Evolutionary conservation across 1,140 invertebrate genomes (phyloP).

Genomic region (Zaprionus ornatus): DNA sequence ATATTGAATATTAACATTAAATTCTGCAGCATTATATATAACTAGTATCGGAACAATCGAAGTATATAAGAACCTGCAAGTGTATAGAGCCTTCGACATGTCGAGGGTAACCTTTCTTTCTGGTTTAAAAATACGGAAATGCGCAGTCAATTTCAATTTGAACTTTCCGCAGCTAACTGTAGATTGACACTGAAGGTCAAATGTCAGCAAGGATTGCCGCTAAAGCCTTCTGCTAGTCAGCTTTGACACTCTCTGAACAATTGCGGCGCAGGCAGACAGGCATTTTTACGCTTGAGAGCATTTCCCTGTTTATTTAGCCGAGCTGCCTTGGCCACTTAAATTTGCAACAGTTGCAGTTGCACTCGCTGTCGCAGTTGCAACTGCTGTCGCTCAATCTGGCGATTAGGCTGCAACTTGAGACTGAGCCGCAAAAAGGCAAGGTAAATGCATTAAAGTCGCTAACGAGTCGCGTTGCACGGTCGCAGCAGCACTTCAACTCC

Average conservation of each 20-base stretch:
- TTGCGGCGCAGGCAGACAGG: neutral
- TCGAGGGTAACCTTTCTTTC: no score
- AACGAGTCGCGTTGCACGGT: neutral
- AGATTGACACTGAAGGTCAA: neutral
- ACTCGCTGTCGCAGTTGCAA: neutral
- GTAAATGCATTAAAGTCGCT: constrained; percentile 9
- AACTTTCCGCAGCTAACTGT: no score
- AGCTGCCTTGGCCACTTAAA: neutral
- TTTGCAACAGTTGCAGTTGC: neutral
- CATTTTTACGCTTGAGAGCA: constrained; percentile 25
- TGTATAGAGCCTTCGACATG: no score
- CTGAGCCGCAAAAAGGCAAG: neutral
- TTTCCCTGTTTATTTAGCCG: constrained; percentile 7
- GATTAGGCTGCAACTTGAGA: neutral
- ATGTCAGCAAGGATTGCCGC: neutral
- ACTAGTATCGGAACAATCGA: no score
- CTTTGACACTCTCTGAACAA: neutral
- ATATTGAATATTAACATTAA: no score
- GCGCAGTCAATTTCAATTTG: neutral
- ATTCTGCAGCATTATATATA: no score
- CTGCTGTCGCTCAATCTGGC: constrained; percentile 7
- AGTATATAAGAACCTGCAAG: no score
- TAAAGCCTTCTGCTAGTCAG: constrained; percentile 4
- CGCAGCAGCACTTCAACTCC: neutral
- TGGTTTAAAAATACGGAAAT: neutral